phyloP scores from a whole-genome alignment of 2,888 invertebrate species.

The Chymomyza amoena region DNA sequence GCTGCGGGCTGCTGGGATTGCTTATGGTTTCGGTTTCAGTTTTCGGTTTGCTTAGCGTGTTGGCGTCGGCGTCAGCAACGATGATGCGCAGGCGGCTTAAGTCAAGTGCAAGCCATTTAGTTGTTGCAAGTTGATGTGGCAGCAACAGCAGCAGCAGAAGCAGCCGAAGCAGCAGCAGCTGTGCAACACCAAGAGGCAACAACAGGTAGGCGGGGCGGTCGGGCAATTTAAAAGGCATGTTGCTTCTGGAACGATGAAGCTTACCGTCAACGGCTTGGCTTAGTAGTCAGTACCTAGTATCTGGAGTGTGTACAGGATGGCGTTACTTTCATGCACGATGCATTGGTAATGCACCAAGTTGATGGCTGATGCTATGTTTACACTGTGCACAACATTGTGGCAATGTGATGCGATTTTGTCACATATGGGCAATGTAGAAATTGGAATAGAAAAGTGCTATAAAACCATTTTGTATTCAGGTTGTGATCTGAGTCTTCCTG shows the following conservation, averaged over 20 bases:
- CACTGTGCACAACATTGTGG: no score
- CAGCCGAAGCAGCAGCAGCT: conserved; percentile 10
- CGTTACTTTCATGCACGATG: conserved; percentile 1
- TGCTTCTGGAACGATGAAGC: conserved; percentile 46
- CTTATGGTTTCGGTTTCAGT: conserved; percentile 5
- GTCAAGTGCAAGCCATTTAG: background rate
- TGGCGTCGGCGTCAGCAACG: conserved; percentile 18
- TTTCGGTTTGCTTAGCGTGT: conserved; percentile 18
- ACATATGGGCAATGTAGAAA: no score
- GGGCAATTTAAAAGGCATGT: conserved; percentile 60
- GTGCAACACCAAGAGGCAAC: background rate
- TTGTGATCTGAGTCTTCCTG: no score
- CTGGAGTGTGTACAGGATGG: background rate
- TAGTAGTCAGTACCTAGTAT: background rate
- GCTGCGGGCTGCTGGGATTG: background rate
- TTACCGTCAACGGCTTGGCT: background rate
- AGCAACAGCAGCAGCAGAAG: background rate
- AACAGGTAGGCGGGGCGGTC: conserved; percentile 48
- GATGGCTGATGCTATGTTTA: background rate
- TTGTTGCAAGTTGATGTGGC: background rate
- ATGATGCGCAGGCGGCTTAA: conserved; percentile 20
- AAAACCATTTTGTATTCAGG: no score
- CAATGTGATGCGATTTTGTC: no score
- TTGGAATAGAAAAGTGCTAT: no score
- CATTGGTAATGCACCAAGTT: background rate